Conservation (phyloP, 2,888 invertebrate species). For the Aphodius sticticus region DNA sequence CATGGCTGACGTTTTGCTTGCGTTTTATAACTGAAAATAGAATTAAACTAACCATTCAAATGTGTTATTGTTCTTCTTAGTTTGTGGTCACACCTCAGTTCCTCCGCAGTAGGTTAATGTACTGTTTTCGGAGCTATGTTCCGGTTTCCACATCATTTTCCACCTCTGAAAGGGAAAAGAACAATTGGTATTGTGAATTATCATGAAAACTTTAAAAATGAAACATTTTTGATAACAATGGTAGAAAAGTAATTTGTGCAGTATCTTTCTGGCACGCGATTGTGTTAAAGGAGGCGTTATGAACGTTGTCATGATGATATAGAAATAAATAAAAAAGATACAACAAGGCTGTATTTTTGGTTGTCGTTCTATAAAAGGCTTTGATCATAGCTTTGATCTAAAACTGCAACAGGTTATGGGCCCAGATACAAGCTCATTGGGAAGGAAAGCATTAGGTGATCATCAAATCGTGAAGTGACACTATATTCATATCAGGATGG, state of each 20-base stretch:
- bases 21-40: constrained; percentile 21
- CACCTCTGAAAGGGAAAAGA: constrained; percentile 57
- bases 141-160: constrained; percentile 62
- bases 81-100: constrained; percentile 63
- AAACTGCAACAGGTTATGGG: too few relatives aligned
- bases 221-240: constrained; percentile 1
- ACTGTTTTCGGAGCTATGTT: constrained; percentile 59
- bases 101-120: constrained; percentile 61
- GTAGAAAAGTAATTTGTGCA: not conserved
- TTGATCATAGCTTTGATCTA: too few relatives aligned
- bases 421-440: too few relatives aligned
- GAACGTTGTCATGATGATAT: too few relatives aligned
- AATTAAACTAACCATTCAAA: constrained; percentile 59
- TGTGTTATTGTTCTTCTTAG: constrained; percentile 53
- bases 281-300: too few relatives aligned
- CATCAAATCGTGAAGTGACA: too few relatives aligned
- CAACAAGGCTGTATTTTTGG: too few relatives aligned
- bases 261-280: too few relatives aligned
- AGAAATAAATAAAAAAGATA: too few relatives aligned
- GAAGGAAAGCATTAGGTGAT: too few relatives aligned
- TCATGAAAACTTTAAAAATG: not conserved
- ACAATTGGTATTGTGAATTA: constrained; percentile 6
- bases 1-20: constrained; percentile 50
- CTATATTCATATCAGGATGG: too few relatives aligned
- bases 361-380: too few relatives aligned